These are phyloP conservation scores for Drosophila varians DNA, from an alignment of 1,140 invertebrate species.

Conservation along the genomic window DNA sequence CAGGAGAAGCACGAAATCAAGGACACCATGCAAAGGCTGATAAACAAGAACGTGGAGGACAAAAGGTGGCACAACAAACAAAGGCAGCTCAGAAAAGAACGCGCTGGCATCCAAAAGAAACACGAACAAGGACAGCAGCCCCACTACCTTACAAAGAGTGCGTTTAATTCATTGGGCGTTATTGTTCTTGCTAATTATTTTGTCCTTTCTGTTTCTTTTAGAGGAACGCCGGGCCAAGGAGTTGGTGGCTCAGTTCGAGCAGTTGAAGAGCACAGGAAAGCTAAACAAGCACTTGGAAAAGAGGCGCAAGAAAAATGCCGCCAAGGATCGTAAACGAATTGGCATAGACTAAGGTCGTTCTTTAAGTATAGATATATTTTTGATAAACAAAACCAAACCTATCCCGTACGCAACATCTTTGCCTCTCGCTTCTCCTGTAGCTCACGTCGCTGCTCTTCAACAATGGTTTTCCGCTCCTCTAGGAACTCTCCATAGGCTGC, in stretches of 20 bases:
- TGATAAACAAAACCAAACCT: conserved; percentile 63
- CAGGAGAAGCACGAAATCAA: conserved; percentile 88
- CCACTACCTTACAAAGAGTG: conserved; percentile 92
- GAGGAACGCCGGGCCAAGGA: conserved; percentile 88
- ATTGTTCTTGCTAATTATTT: conserved; percentile 43
- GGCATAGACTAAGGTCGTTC: conserved; percentile 68
- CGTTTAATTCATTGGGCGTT: conserved; percentile 72
- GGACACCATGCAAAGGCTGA: conserved; percentile 89
- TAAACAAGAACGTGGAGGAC: conserved; percentile 88
- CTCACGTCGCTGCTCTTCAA: conserved; percentile 90
- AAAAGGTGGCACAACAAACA: conserved; percentile 85
- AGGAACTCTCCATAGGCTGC: conserved; percentile 94
- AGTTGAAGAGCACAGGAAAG: conserved; percentile 89
- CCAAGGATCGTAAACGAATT: conserved; percentile 85
- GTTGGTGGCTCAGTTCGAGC: conserved; percentile 89
- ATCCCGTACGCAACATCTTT: conserved; percentile 94
- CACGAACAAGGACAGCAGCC: conserved; percentile 87
- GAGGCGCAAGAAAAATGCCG: conserved; percentile 87
- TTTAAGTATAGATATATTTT: conserved; percentile 74
- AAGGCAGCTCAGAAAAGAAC: conserved; percentile 85
- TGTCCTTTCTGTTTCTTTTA: conserved; percentile 56
- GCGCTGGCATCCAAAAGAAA: conserved; percentile 86
- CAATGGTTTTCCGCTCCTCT: conserved; percentile 89
- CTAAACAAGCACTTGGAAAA: conserved; percentile 90
- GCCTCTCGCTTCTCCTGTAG: conserved; percentile 95